phyloP scores from a whole-genome alignment of 1,140 invertebrate genomes.

The Akabosia matsudoensis region DNA sequence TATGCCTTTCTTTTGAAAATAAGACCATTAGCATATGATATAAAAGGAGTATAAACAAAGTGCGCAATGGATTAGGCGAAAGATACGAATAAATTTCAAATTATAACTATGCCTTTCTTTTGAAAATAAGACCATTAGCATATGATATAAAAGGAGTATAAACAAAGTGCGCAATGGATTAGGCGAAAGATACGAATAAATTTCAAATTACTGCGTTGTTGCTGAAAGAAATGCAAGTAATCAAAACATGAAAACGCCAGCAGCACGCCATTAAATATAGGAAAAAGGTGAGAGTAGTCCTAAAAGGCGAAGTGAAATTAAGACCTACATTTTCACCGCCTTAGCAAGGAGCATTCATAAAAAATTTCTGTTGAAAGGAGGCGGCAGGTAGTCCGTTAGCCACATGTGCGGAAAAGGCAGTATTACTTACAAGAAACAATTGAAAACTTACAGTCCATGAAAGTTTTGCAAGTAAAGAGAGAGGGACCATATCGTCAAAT shows the following conservation, averaged over 20 bases:
- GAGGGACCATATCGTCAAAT: no score
- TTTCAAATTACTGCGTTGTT: no score
- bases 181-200: not conserved
- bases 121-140: not conserved
- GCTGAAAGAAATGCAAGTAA: not conserved
- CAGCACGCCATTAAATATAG: not conserved
- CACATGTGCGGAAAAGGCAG: no score
- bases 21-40: not conserved
- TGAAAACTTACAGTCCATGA: no score
- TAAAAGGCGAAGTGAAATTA: constrained; percentile 22
- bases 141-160: not conserved
- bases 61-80: not conserved
- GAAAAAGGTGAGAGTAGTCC: constrained; percentile 13
- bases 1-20: not conserved
- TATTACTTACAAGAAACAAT: no score
- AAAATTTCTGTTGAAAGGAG: no score
- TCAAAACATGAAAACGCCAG: not conserved
- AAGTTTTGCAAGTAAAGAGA: no score
- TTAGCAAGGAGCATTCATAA: no score
- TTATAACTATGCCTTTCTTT: no score
- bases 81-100: no score
- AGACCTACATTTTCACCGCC: constrained; percentile 13
- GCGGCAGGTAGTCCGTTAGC: no score
- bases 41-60: not conserved
- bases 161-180: not conserved